Evolutionary conservation across 2,113 vertebrate species (phyloP), one percentile per base, ranked within the genome.

Genomic region (Urocitellus parryii): DNA sequence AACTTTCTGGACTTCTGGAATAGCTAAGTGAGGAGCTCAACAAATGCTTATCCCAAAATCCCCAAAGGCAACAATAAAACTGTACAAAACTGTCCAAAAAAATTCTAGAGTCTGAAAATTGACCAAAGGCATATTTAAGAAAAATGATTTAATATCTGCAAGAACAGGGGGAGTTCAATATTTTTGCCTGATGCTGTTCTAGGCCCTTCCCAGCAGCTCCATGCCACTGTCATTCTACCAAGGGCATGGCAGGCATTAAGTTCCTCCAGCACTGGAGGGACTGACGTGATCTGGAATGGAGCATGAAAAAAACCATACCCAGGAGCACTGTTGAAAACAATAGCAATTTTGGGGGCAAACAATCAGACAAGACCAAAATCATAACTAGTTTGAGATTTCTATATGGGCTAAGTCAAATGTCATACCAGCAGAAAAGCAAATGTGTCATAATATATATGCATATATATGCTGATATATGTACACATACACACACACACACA

Each of bases 21-120:
- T 51, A 72, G 14, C 53, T 61, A 48, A 76, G 61, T 34, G 39
- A 84, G 12, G 25, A 87, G 24, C 34, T 76, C 5, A 34, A 20
- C 42, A 88, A 95, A 93, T 76, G 11, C 20, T 91, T 24, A n/a
- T 37, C 32, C 34, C 73, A 22, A 67, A 95, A 48, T 63, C 61
- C 61, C 61, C 27, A 63, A 61, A 63, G 80, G 12, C 20, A 84
- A 93, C 24, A 70, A 80, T 63, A 91, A 84, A 93, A 88, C 53
- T 79, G 29, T 13, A 39, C 45, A 76, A 93, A 96, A 91, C 1
- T 61, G 14, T 91, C 39, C 42, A 89, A 77, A 95, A 78, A 8
- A 70, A 94, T 92, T 80, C 53, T 53, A 16, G 39, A 48, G 68
- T 83, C 29, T 84, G 18, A 17, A 91, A 88, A 63, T 53, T 91